phyloP scores from a whole-genome alignment of 2,113 vertebrate species.

The Acrocephalus kingi region DNA sequence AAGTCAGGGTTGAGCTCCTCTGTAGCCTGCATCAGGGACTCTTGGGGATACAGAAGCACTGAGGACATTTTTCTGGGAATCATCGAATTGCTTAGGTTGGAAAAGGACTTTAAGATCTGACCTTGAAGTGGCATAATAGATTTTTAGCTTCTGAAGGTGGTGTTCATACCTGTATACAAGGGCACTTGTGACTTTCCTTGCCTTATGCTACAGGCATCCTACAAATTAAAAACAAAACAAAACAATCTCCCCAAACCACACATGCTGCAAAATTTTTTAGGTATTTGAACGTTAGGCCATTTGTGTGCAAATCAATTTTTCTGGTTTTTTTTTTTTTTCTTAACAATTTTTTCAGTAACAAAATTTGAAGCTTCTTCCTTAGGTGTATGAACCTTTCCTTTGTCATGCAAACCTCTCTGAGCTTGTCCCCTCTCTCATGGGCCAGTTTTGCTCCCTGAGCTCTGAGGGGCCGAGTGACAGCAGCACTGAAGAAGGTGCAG shows the following conservation, averaged over 20 bases:
- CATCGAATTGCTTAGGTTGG: neutral
- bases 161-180: neutral
- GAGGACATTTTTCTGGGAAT: neutral
- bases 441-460: neutral
- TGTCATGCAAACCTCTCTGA: neutral
- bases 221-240: neutral
- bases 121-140: fast-evolving
- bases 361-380: neutral
- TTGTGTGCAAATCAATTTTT: neutral
- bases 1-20: fast-evolving
- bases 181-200: neutral
- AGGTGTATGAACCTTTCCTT: neutral
- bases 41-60: neutral
- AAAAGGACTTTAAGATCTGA: neutral
- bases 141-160: neutral
- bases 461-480: fast-evolving
- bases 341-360: neutral
- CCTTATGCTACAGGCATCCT: too few species aligned
- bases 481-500: neutral
- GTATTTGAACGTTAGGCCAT: neutral
- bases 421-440: fast-evolving
- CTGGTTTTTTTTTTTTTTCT: neutral
- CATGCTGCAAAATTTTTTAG: too few species aligned
- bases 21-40: neutral
- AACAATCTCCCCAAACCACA: neutral